Conservation (phyloP, 2,113 vertebrate species). For the Cisticola juncidis region DNA sequence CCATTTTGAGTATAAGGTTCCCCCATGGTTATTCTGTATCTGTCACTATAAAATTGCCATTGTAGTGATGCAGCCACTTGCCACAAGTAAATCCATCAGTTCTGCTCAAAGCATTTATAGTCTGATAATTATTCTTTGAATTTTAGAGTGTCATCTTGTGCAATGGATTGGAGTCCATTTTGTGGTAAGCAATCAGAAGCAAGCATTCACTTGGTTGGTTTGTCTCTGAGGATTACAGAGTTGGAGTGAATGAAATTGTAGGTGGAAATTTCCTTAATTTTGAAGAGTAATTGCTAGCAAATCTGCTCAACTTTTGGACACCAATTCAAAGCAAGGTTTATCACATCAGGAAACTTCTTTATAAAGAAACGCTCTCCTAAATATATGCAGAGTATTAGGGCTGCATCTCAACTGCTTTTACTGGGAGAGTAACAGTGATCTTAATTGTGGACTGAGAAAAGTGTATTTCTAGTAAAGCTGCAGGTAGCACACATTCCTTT, state of each 20-base stretch:
- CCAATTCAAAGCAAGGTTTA: not conserved
- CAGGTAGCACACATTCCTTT: not conserved
- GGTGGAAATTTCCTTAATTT: not conserved
- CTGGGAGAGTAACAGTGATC: not conserved
- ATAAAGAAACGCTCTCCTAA: not conserved
- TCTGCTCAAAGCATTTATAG: not conserved
- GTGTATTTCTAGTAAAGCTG: not conserved
- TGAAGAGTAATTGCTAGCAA: not conserved
- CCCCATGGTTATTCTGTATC: not conserved
- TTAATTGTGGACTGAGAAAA: not conserved
- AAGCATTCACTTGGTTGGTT: not conserved
- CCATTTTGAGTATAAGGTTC: not conserved
- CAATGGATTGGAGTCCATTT: not conserved
- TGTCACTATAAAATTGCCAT: not conserved
- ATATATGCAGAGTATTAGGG: accelerated
- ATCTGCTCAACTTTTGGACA: not conserved
- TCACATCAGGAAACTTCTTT: not conserved
- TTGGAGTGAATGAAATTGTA: not conserved
- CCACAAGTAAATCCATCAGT: not conserved
- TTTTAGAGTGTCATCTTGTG: not conserved
- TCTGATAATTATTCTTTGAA: not conserved
- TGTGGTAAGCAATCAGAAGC: not conserved
- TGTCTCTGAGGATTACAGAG: not conserved
- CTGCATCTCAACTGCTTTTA: not conserved
- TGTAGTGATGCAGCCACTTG: not conserved